These are phyloP conservation scores for Stichodactyla helianthus DNA, from an alignment of 64 coral and sea anemone genomes.

Conservation along the genomic window DNA sequence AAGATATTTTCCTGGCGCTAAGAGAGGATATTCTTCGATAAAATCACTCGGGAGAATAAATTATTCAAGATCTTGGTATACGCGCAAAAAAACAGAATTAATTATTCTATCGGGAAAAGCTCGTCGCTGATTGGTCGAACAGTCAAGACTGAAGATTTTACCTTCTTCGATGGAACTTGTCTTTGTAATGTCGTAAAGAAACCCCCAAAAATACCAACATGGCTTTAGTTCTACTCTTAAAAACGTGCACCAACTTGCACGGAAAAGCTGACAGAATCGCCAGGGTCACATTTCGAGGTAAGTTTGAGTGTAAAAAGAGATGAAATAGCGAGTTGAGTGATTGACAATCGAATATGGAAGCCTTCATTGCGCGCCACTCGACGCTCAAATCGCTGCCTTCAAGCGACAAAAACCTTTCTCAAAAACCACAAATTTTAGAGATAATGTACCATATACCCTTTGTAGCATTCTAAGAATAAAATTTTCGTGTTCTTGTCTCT, in stretches of 20 bases:
- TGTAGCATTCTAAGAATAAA: neutral
- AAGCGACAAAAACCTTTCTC: neutral
- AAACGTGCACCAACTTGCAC: conserved; percentile 91
- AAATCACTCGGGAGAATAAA: conserved; percentile 48
- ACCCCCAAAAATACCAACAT: conserved; percentile 64
- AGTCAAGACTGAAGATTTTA: conserved; percentile 21
- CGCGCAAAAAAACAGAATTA: conserved; percentile 39
- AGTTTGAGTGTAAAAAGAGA: conserved; percentile 7
- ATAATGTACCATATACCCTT: neutral
- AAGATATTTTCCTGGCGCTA: neutral
- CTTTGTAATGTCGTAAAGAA: conserved; percentile 75
- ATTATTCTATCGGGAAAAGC: conserved; percentile 55
- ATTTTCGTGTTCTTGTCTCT: neutral
- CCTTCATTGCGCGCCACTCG: conserved; percentile 33
- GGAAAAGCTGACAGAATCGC: conserved; percentile 95
- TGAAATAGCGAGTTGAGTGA: conserved; percentile 21
- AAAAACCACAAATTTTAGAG: neutral
- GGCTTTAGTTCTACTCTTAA: conserved; percentile 89
- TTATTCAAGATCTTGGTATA: conserved; percentile 59
- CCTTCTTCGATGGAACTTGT: conserved; percentile 61
- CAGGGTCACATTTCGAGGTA: conserved; percentile 98
- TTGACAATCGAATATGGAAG: conserved; percentile 15
- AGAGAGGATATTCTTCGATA: conserved; percentile 20
- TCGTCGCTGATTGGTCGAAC: conserved; percentile 58
- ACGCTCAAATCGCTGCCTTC: neutral